Evolutionary conservation across 2,797 vertebrate genomes (phyloP), one percentile per base, ranked within the genome.

Genomic region (Sciurus carolinensis): DNA sequence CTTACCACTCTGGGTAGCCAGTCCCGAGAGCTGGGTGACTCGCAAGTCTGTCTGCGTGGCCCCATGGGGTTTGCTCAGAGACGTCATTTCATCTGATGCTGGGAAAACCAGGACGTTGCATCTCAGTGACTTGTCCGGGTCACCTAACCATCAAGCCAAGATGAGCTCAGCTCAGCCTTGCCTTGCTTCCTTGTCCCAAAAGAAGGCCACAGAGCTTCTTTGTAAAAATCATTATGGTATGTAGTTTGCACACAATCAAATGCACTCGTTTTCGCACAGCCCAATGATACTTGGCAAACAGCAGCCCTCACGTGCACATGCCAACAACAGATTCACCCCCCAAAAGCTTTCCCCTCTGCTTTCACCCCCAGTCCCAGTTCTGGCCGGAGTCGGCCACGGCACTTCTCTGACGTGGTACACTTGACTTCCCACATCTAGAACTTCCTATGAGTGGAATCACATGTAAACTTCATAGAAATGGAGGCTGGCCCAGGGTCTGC

Each of bases 21-120:
- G 42, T 20, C 14, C 90, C 33, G 3, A 47, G 44, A 17, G 44
- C 39, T 20, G 0, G 0, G 0, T 7, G 47, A 7, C 62, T 47
- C 0, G 24, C 0, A 0, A 79, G 54, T 13, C 33, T 18, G 2
- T 7, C 18, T 0, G 8, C 71, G 11, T 1, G 4, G 30, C 80
- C 50, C 8, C 0, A 0, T 15, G 28, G 42, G 26, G 22, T 15
- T 0, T 5, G 17, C 42, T 26, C 57, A 3, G 59, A 36, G 62
- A 33, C 0, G 0, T 0, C 2, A 0, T 36, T 85, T 36, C 72
- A 9, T 50, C 28, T 4, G 42, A 42, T 2, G 22, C 54, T 0
- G 20, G 50, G 47, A 28, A 44, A 4, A 28, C 47, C 22, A 36
- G 36, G 11, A 39, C 1, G 0, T 0, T 3, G 73, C 11, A 8